Evolutionary conservation across 2,888 invertebrate genomes (phyloP).

Genomic region (Ophion ellenae): DNA sequence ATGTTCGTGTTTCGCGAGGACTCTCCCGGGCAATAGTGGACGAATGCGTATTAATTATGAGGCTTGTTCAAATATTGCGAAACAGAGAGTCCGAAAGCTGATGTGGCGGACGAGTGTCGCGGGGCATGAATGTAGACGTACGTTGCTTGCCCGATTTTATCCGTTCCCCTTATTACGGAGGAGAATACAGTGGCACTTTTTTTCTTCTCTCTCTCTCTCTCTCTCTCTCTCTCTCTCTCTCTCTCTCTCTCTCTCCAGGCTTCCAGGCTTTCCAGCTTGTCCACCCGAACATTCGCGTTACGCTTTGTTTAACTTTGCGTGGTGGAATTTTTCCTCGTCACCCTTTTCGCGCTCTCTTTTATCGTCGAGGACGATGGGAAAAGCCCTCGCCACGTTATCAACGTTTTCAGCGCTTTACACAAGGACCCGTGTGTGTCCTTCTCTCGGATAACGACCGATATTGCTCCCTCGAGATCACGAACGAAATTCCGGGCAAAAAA

Average conservation of each 20-base stretch:
- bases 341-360: constrained; percentile 60
- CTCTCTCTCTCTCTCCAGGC: constrained; percentile 10
- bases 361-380: constrained; percentile 23
- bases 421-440: constrained; percentile 17
- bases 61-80: constrained; percentile 82
- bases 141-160: constrained; percentile 22
- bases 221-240: constrained; percentile 10
- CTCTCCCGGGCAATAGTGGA: constrained; percentile 15
- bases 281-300: constrained; percentile 67
- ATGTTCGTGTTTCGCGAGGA: constrained; percentile 52
- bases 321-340: constrained; percentile 79
- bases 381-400: constrained; percentile 5
- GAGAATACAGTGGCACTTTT: constrained; percentile 53
- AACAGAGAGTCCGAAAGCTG: constrained; percentile 62
- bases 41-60: constrained; percentile 83
- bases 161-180: constrained; percentile 68
- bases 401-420: constrained; percentile 20
- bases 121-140: not conserved
- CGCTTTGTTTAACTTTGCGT: constrained; percentile 81
- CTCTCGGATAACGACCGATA: constrained; percentile 71
- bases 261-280: constrained; percentile 58
- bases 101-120: constrained; percentile 53
- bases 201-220: constrained; percentile 24
- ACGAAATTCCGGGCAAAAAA: constrained; percentile 59
- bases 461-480: constrained; percentile 79